Conservation (phyloP, 2,113 vertebrate species). For the Piliocolobus tephrosceles region DNA sequence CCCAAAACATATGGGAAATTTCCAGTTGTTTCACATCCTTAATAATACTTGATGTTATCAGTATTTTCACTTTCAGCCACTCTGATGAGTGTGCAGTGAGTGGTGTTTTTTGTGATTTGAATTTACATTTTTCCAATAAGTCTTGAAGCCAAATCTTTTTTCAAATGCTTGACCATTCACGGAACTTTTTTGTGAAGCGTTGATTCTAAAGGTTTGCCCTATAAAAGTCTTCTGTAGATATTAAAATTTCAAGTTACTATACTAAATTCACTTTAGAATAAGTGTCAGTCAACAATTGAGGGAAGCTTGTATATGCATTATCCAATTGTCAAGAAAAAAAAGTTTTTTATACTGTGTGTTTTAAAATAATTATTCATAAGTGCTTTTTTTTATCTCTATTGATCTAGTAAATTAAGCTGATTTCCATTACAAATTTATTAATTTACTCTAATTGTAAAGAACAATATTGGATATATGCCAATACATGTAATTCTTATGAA, state of each 20-base stretch:
- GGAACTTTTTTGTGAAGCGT: neutral
- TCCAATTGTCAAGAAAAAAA: neutral
- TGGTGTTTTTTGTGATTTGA: neutral
- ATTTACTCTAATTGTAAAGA: neutral
- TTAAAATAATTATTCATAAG: neutral
- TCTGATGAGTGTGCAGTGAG: rapidly evolving
- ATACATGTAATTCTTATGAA: neutral
- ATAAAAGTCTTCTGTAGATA: neutral
- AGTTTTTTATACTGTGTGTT: neutral
- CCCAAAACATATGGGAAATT: neutral
- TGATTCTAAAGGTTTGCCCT: neutral
- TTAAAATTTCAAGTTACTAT: neutral
- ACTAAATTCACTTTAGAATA: neutral
- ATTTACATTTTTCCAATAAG: neutral
- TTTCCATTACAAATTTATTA: constrained; percentile 44
- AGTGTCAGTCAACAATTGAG: neutral
- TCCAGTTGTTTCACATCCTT: neutral
- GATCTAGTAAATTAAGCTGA: neutral
- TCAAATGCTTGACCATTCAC: neutral
- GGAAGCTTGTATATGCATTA: neutral
- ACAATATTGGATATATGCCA: neutral
- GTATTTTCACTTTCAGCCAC: neutral
- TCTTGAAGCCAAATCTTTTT: neutral
- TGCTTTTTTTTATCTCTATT: neutral
- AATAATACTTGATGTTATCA: too few relatives aligned